Percentiles rank a stretch among this genome's conserved stretches.
These are phyloP conservation scores for Halcyon malimbica DNA, from an alignment of 2,113 vertebrate species.

Conservation along the genomic window DNA sequence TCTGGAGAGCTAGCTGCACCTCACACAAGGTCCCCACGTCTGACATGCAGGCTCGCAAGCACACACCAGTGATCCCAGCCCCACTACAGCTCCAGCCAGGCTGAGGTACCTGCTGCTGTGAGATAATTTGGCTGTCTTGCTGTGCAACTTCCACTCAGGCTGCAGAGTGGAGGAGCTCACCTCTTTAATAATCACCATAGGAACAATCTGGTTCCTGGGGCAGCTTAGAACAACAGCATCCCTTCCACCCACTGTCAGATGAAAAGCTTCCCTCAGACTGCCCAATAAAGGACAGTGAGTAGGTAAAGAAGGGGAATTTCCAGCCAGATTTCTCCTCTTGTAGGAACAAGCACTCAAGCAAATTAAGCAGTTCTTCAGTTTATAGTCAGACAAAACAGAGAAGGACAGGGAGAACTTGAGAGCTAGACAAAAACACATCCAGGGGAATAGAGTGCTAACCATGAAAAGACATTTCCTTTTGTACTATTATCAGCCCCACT, in stretches of 20 bases:
- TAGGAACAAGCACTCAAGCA: constrained; percentile 13
- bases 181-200: not conserved
- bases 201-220: not conserved
- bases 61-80: not conserved
- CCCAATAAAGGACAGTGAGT: not conserved
- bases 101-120: not conserved
- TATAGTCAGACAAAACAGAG: constrained; percentile 36
- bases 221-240: not conserved
- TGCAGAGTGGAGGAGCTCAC: not conserved
- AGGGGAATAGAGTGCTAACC: not conserved
- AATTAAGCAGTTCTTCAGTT: constrained; percentile 39
- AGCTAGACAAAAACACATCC: constrained; percentile 9
- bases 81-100: not conserved
- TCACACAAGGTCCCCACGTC: rapidly evolving
- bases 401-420: not conserved
- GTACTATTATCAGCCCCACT: not conserved
- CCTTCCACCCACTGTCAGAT: not conserved
- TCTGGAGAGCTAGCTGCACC: not conserved
- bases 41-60: not conserved
- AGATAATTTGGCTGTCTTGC: not conserved
- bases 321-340: not conserved
- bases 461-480: not conserved
- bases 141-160: not conserved
- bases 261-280: not conserved
- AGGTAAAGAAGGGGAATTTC: constrained; percentile 13